phyloP scores from a whole-genome alignment of 2,888 invertebrate species.

The Mycogona germanica region DNA sequence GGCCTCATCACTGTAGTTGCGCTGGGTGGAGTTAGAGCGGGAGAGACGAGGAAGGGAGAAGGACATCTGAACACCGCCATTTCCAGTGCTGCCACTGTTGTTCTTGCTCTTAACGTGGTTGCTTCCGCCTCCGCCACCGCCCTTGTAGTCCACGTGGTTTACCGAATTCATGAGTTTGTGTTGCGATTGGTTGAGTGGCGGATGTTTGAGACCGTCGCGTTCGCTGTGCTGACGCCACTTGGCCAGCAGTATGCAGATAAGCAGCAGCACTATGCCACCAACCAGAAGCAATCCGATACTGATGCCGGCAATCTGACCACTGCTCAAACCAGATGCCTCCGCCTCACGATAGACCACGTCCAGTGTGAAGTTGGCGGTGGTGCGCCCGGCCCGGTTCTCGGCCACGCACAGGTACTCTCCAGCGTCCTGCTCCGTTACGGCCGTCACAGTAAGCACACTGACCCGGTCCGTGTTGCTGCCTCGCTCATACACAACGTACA shows the following conservation, averaged over 20 bases:
- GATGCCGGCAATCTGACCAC: conserved; percentile 20
- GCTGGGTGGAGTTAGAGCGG: conserved; percentile 5
- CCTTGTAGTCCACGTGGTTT: conserved; percentile 12
- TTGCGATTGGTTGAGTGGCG: conserved; percentile 10
- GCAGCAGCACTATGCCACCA: conserved; percentile 16
- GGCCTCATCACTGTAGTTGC: conserved; percentile 8
- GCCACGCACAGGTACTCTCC: conserved; percentile 19
- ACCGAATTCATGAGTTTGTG: conserved; percentile 9
- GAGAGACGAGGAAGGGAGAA: conserved; percentile 4
- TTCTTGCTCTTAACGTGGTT: background rate
- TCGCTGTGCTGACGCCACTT: conserved; percentile 20
- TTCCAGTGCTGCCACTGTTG: too few species aligned
- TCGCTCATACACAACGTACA: conserved; percentile 16
- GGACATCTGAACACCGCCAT: conserved; percentile 11
- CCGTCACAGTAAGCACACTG: conserved; percentile 15
- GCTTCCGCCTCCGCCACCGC: too few species aligned
- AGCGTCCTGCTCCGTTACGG: conserved; percentile 16
- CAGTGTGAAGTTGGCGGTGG: conserved; percentile 18
- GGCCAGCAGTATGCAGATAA: conserved; percentile 17
- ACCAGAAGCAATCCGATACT: conserved; percentile 19
- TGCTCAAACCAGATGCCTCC: conserved; percentile 15
- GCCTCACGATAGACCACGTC: conserved; percentile 5
- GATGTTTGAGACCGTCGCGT: conserved; percentile 7
- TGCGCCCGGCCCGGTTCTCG: conserved; percentile 16
- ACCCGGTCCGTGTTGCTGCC: conserved; percentile 18